These are phyloP conservation scores for Stictocephala bisonia DNA, from an alignment of 2,888 invertebrate genomes.

Conservation along the genomic window DNA sequence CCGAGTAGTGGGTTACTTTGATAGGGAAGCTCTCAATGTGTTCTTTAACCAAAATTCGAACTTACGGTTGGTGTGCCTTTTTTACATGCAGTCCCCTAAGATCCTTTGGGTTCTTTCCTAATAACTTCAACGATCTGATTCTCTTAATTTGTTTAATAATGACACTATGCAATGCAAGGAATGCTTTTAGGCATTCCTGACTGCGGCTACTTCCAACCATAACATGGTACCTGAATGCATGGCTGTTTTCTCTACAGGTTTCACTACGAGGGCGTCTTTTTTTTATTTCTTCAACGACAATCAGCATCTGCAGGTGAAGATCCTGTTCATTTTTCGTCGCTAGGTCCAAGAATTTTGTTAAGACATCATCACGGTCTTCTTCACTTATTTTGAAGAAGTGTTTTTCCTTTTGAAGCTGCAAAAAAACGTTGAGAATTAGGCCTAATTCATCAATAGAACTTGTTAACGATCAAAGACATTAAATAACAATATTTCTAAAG, in stretches of 20 bases:
- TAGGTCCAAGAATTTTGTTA: too few relatives aligned
- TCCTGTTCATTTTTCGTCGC: background rate
- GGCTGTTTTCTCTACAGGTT: background rate
- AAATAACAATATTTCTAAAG: too few relatives aligned
- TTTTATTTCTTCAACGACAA: background rate
- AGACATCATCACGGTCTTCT: too few relatives aligned
- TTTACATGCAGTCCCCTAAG: background rate
- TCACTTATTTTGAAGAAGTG: too few relatives aligned
- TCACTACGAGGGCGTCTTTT: background rate
- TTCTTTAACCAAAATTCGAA: background rate
- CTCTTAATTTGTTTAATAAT: background rate
- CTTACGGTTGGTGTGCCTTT: background rate
- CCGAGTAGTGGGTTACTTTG: background rate
- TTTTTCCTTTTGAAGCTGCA: too few relatives aligned
- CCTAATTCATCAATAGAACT: too few relatives aligned
- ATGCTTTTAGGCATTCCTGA: background rate
- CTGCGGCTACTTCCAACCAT: background rate
- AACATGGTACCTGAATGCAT: background rate
- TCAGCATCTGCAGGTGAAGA: background rate
- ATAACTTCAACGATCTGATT: background rate
- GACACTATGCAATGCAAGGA: background rate
- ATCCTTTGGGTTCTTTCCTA: background rate
- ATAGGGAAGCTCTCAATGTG: background rate
- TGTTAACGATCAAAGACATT: too few relatives aligned
- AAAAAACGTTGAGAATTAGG: too few relatives aligned